phyloP scores from a whole-genome alignment of 2,113 vertebrate genomes.

The Marmota flaviventris region DNA sequence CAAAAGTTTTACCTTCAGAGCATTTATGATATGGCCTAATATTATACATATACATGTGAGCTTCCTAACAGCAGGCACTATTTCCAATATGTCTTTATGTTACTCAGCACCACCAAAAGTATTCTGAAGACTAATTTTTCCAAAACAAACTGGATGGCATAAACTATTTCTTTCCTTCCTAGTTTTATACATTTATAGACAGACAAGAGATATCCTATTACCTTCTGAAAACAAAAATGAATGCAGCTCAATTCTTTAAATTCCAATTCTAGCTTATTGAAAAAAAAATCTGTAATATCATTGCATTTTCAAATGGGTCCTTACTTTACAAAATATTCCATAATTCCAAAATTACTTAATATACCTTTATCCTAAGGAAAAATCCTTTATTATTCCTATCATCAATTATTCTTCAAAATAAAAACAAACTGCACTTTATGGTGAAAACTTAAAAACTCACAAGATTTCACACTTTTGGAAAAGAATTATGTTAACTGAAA shows the following conservation, averaged over 20 bases:
- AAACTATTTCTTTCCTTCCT: neutral
- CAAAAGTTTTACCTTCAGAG: neutral
- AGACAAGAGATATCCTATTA: neutral
- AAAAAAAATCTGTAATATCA: neutral
- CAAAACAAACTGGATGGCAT: neutral
- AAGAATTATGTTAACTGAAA: constrained; percentile 13
- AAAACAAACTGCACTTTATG: neutral
- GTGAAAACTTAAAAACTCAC: neutral
- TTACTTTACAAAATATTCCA: constrained; percentile 18
- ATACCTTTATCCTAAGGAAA: neutral
- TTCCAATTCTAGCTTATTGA: neutral
- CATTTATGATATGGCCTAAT: neutral
- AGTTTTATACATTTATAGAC: neutral
- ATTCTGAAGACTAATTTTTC: neutral
- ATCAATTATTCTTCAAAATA: neutral
- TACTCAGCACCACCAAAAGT: neutral
- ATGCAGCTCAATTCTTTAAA: neutral
- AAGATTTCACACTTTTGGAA: neutral
- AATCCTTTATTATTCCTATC: neutral
- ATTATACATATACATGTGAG: neutral
- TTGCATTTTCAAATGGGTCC: neutral
- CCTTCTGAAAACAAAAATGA: neutral
- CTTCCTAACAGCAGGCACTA: constrained; percentile 9
- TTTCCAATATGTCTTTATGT: neutral
- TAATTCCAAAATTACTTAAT: neutral